Evolutionary conservation across 2,888 invertebrate genomes (phyloP).

Genomic region (Thymelicus sylvestris): DNA sequence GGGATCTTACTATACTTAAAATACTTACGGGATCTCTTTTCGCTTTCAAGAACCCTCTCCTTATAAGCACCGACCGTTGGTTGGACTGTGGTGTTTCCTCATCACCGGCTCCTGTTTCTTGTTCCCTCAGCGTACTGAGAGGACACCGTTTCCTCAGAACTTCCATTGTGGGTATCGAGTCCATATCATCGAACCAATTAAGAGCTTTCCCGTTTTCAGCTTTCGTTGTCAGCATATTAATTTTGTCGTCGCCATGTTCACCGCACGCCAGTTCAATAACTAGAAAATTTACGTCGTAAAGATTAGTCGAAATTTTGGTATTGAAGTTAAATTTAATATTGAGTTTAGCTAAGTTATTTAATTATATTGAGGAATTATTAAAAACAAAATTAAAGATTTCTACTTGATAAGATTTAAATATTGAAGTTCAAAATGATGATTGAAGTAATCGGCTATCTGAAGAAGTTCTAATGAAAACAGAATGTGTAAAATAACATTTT

Average conservation of each 20-base stretch:
- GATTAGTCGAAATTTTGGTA: too few relatives aligned
- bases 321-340: too few relatives aligned
- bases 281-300: conserved; percentile 63
- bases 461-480: too few relatives aligned
- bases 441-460: too few relatives aligned
- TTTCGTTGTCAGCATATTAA: conserved; percentile 86
- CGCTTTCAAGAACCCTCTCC: conserved; percentile 89
- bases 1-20: not conserved
- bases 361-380: too few relatives aligned
- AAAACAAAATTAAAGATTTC: too few relatives aligned
- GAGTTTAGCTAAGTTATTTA: too few relatives aligned
- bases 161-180: conserved; percentile 83
- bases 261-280: conserved; percentile 97
- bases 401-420: too few relatives aligned
- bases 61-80: conserved; percentile 89
- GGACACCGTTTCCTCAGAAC: conserved; percentile 83
- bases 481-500: too few relatives aligned
- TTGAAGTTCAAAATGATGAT: too few relatives aligned
- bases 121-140: conserved; percentile 73
- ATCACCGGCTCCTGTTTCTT: conserved; percentile 68
- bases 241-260: conserved; percentile 94
- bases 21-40: conserved; percentile 88
- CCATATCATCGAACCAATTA: conserved; percentile 88
- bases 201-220: conserved; percentile 89
- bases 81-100: conserved; percentile 90